phyloP scores from a whole-genome alignment of 2,797 vertebrate genomes.

The Aselliscus stoliczkanus region DNA sequence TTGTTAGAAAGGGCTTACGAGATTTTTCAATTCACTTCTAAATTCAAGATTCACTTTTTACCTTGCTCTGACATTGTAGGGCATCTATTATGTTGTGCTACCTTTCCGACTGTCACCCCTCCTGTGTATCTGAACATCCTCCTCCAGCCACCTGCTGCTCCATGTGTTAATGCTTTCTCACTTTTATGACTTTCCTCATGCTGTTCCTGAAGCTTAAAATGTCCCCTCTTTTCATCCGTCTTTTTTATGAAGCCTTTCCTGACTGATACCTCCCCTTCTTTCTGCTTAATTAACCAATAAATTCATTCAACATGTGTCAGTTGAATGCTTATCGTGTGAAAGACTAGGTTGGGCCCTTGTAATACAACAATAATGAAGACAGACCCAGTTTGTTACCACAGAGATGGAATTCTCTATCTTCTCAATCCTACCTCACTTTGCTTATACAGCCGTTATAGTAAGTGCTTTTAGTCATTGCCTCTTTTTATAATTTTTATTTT shows the following conservation, averaged over 20 bases:
- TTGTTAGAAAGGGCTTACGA: neutral
- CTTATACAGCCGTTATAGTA: neutral
- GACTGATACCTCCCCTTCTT: neutral
- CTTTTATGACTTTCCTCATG: neutral
- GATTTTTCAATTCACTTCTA: neutral
- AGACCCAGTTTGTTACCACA: neutral
- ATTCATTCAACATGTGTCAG: neutral
- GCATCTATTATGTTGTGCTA: neutral
- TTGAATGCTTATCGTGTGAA: neutral
- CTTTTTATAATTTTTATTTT: slow-evolving; percentile 30
- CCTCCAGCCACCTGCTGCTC: neutral
- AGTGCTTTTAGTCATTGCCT: neutral
- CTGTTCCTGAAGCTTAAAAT: neutral
- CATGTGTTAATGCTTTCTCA: neutral
- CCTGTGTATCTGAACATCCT: neutral
- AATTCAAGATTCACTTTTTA: neutral
- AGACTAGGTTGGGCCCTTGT: neutral
- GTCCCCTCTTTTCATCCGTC: neutral
- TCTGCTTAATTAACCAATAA: neutral
- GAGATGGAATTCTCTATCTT: neutral
- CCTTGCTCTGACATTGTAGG: neutral
- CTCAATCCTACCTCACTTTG: neutral
- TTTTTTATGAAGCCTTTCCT: slow-evolving; percentile 18
- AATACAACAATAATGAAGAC: neutral
- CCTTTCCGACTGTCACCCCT: neutral